phyloP scores from a whole-genome alignment of 2,797 vertebrate species.

The Meda fulgida region DNA sequence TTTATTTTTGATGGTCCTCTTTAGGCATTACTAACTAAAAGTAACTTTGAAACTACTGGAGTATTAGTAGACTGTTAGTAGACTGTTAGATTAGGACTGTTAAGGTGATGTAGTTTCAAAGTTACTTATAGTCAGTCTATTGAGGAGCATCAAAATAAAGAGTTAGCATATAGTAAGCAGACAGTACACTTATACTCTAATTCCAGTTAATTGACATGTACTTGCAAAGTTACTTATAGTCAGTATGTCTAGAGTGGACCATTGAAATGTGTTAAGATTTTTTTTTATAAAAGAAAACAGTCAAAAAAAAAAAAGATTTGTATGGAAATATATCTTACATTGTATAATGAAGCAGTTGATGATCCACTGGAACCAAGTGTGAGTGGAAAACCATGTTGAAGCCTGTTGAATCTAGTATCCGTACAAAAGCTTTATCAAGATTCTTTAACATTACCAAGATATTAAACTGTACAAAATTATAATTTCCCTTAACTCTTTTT shows the following conservation, averaged over 20 bases:
- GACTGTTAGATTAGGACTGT: background rate
- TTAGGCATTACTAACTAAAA: background rate
- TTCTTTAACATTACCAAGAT: background rate
- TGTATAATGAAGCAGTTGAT: background rate
- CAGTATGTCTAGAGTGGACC: background rate
- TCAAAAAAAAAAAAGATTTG: background rate
- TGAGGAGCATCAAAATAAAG: background rate
- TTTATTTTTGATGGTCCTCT: background rate
- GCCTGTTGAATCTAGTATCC: background rate
- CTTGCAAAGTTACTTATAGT: background rate
- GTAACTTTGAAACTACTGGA: background rate
- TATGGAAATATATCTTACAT: background rate
- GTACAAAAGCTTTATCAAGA: background rate
- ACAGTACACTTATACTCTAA: background rate
- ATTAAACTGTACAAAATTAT: background rate
- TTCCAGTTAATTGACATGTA: background rate
- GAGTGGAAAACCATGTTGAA: background rate
- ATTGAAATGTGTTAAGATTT: too few species aligned
- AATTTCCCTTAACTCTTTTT: background rate
- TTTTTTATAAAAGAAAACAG: too few species aligned
- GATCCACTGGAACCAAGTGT: slow-evolving; percentile 3
- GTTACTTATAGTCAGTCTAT: background rate
- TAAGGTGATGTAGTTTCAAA: background rate
- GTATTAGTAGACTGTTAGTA: background rate
- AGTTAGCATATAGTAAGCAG: background rate